Base-by-base conservation (phyloP, 30 jellyfish, hydroid and myxozoan genomes). In the Sanderia malayensis region DNA sequence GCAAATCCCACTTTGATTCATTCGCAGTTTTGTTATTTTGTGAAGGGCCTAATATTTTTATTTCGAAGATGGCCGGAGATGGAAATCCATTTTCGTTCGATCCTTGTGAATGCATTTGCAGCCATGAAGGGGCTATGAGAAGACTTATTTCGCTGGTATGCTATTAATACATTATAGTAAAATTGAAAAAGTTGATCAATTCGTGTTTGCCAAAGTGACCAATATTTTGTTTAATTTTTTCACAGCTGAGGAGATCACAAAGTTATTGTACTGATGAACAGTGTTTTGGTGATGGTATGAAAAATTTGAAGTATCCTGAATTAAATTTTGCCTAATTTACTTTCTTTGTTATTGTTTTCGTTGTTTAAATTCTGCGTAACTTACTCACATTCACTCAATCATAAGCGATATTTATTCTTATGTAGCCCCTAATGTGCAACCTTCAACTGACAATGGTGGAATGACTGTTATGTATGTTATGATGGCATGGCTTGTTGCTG, bases 71-170 rank as follows among this genome's bases (percentile, higher is more conserved):
- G 93, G 93, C 61, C 26, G 86, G 77, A 7, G 93, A 82, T 28
- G 96, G 98, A 31, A 94, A 71, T 26, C 76, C 95, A 2, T 94
- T 94, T 0, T 70, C 85, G 25, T 92, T 84, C 66, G 98, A 92
- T 55, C 98, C 98, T 11, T 92, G 98, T 58, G 98, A 92, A 58
- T 92, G 98, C 58, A 92, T 92, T 27, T 92, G 84, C 63, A 92
- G 96, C 67, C 98, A 94, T 41, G 96, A 94, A 47, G 96, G 94
- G 2, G 98, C 98, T 8, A 92, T 92, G 98, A 53, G 93, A 58
- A 61, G 98, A 37, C 83, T 92, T 44, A 92, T 92, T 22, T 92
- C 98, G 1, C 67, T 92, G 92, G 87, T 83, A 67, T 49, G 81
- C n/a, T n/a, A n/a, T n/a, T n/a, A n/a, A n/a, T n/a, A n/a, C n/a